These are phyloP conservation scores for Hololepta plana DNA, from an alignment of 2,888 invertebrate genomes.

Conservation along the genomic window DNA sequence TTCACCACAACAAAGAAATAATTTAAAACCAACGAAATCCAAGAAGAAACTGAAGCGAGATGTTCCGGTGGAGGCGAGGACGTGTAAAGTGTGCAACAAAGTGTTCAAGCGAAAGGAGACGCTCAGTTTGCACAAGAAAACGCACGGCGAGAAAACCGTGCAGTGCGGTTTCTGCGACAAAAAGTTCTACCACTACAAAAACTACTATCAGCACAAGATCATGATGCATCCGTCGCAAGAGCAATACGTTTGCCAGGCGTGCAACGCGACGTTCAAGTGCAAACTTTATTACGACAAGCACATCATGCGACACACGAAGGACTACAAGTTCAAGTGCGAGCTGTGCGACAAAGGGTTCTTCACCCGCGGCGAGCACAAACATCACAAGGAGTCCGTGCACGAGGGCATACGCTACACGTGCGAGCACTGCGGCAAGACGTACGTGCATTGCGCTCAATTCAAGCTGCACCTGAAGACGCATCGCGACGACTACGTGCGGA, in stretches of 20 bases:
- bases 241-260: constrained; percentile 3
- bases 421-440: constrained; percentile 10
- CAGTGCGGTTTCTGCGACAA: constrained; percentile 7
- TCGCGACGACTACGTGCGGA: not conserved
- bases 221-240: not conserved
- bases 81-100: constrained; percentile 7
- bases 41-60: too few species aligned
- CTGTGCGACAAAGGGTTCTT: constrained; percentile 10
- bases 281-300: constrained; percentile 1
- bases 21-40: too few species aligned
- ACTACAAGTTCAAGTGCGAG: constrained; percentile 6
- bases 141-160: not conserved
- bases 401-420: constrained; percentile 9
- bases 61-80: not conserved
- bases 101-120: constrained; percentile 3
- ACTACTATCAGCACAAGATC: constrained; percentile 5
- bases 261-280: constrained; percentile 1
- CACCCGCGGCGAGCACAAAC: constrained; percentile 8
- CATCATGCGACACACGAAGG: constrained; percentile 4
- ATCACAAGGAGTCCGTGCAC: constrained; percentile 8
- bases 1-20: too few species aligned
- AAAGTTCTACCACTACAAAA: constrained; percentile 4
- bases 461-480: constrained; percentile 4
- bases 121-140: constrained; percentile 4
- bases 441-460: constrained; percentile 11